phyloP scores from a whole-genome alignment of 2,113 vertebrate genomes.

The Tonatia bakeri region DNA sequence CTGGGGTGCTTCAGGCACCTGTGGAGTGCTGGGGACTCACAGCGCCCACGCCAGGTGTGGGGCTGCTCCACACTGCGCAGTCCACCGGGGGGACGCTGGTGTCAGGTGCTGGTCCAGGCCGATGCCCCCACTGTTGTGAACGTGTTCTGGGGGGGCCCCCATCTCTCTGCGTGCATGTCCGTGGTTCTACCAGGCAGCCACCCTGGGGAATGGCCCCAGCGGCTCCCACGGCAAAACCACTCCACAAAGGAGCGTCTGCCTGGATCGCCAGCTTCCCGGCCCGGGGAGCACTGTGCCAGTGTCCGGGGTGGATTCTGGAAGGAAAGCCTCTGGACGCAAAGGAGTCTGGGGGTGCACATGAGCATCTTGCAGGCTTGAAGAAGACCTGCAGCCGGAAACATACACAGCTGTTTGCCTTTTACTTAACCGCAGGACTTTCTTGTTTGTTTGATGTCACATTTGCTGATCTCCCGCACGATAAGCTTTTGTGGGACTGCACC shows the following conservation, averaged over 20 bases:
- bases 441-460: background rate
- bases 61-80: accelerated
- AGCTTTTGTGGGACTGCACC: background rate
- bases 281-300: background rate
- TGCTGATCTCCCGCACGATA: background rate
- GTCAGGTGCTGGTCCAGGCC: background rate
- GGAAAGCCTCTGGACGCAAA: background rate
- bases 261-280: background rate
- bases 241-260: accelerated
- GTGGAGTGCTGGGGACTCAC: no score
- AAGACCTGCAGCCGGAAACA: background rate
- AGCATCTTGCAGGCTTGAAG: background rate
- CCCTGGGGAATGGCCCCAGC: background rate
- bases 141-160: background rate
- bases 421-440: background rate
- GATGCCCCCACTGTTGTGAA: accelerated
- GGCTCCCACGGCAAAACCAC: background rate
- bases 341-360: accelerated
- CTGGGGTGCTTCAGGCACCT: background rate
- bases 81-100: accelerated
- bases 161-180: accelerated
- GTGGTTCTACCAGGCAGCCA: background rate
- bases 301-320: background rate
- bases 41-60: accelerated
- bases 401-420: background rate